A percentile compares a stretch with the other conserved stretches of the same genome.
Evolutionary conservation across 2,113 vertebrate species (phyloP).

Genomic region (Takifugu bimaculatus): DNA sequence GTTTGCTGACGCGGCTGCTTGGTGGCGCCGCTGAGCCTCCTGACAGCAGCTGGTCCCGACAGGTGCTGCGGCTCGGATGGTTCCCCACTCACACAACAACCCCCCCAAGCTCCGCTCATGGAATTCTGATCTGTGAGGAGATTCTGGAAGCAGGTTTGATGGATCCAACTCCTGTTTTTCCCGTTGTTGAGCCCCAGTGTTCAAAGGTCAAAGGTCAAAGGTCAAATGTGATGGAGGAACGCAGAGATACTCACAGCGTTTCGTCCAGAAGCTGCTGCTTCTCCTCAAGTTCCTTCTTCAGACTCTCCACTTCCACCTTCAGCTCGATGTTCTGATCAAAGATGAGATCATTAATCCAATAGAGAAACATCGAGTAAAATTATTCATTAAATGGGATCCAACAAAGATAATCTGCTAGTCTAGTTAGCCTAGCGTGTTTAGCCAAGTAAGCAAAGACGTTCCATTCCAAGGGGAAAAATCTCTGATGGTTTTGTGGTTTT

Average conservation of each 20-base stretch:
- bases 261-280: conserved; percentile 82
- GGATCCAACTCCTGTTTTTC: too few species aligned
- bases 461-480: too few species aligned
- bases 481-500: too few species aligned
- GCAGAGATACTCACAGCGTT: conserved; percentile 77
- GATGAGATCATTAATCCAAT: neutral
- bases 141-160: too few species aligned
- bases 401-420: too few species aligned
- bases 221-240: neutral
- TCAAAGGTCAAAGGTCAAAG: too few species aligned
- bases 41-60: conserved; percentile 29
- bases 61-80: conserved; percentile 36
- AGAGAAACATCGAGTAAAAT: neutral
- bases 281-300: conserved; percentile 89
- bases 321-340: conserved; percentile 88
- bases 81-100: conserved; percentile 17
- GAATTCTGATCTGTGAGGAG: too few species aligned
- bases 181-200: neutral
- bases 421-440: too few species aligned
- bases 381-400: neutral
- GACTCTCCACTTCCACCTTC: conserved; percentile 91
- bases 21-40: too few species aligned
- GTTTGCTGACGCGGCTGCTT: too few species aligned
- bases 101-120: neutral
- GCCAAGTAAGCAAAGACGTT: too few species aligned